Evolutionary conservation across 2,888 invertebrate genomes (phyloP).

Genomic region (Choristoneura rosaceana): DNA sequence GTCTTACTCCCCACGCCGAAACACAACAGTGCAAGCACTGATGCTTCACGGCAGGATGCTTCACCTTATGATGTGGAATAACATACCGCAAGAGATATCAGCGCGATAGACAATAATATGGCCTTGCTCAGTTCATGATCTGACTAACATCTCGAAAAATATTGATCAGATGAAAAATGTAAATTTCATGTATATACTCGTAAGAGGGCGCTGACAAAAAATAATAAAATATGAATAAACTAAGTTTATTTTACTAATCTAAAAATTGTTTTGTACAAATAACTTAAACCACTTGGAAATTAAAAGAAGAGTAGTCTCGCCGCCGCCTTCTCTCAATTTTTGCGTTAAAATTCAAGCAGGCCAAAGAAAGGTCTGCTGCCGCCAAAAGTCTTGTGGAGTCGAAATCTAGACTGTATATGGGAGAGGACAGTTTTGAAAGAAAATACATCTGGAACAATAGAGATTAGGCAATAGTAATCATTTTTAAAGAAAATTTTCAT

Average conservation of each 20-base stretch:
- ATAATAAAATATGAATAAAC: not conserved
- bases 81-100: too few relatives aligned
- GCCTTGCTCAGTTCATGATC: too few relatives aligned
- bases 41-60: too few relatives aligned
- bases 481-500: not conserved
- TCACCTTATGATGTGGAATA: too few relatives aligned
- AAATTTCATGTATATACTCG: too few relatives aligned
- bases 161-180: too few relatives aligned
- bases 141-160: too few relatives aligned
- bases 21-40: too few relatives aligned
- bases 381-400: slow-evolving; percentile 69
- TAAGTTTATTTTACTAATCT: not conserved
- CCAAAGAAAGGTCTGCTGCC: slow-evolving; percentile 70
- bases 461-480: not conserved
- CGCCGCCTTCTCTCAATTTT: slow-evolving; percentile 46
- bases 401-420: slow-evolving; percentile 76
- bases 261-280: not conserved
- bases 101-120: too few relatives aligned
- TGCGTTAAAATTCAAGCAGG: slow-evolving; percentile 67
- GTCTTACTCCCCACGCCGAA: too few relatives aligned
- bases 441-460: slow-evolving; percentile 73
- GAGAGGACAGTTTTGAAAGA: slow-evolving; percentile 71
- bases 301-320: slow-evolving; percentile 70
- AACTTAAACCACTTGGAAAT: slow-evolving; percentile 45
- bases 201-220: not conserved